Conservation (phyloP, 2,797 vertebrate genomes). For the Pteronotus mesoamericanus region DNA sequence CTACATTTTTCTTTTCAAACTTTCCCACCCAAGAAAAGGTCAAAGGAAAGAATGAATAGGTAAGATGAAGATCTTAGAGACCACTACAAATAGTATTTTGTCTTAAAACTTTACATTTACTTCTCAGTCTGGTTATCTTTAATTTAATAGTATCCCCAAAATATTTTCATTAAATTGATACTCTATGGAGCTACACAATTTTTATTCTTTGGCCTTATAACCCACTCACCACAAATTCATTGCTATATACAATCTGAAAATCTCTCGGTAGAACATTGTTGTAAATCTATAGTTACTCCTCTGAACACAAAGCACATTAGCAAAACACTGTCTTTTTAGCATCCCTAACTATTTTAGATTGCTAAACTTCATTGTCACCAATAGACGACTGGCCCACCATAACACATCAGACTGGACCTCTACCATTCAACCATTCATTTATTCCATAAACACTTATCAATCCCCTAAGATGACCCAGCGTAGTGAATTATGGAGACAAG, state of each 20-base stretch:
- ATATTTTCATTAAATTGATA: background rate
- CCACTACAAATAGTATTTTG: background rate
- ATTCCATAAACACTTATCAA: background rate
- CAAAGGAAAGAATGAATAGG: background rate
- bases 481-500: background rate
- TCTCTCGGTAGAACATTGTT: background rate
- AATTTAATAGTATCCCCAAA: background rate
- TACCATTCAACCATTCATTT: background rate
- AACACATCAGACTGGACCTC: background rate
- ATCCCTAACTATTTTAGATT: background rate
- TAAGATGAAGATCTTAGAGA: background rate
- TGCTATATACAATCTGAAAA: background rate
- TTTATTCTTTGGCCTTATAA: background rate
- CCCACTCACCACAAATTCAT: background rate
- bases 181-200: background rate
- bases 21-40: background rate
- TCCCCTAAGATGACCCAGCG: background rate
- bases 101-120: background rate
- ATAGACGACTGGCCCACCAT: background rate
- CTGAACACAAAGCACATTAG: background rate
- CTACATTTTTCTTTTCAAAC: background rate
- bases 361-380: background rate
- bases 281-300: slow-evolving; percentile 2
- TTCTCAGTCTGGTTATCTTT: background rate
- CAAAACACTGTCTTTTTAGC: background rate